A percentile compares a stretch with the other conserved stretches of the same genome.
Conservation (phyloP, 2,797 vertebrate species). For the Petrocephalus sullivani region DNA sequence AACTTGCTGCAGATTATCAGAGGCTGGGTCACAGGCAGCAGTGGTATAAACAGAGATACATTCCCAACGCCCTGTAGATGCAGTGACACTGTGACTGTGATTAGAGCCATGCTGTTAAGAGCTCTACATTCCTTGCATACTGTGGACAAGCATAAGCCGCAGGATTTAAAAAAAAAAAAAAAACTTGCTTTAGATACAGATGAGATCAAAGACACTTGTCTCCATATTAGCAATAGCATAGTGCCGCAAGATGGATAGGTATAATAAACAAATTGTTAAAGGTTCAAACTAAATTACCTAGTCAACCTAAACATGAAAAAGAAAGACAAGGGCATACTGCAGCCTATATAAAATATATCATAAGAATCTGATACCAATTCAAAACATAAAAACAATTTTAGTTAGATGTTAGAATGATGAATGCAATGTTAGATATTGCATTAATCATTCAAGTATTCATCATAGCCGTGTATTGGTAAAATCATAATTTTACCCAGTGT, state of each 20-base stretch:
- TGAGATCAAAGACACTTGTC: neutral
- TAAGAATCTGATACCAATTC: neutral
- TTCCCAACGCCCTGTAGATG: neutral
- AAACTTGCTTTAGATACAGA: neutral
- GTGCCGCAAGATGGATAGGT: neutral
- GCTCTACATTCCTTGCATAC: neutral
- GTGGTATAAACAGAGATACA: neutral
- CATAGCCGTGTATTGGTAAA: neutral
- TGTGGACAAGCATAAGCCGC: neutral
- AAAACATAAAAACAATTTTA: neutral
- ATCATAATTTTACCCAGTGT: neutral
- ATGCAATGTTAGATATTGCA: neutral
- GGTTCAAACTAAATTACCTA: neutral
- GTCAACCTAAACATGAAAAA: neutral
- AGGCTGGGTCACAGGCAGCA: neutral
- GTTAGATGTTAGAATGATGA: no score
- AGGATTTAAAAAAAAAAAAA: neutral
- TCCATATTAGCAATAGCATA: neutral
- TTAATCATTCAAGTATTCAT: neutral
- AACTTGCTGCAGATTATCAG: no score
- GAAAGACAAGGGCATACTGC: neutral
- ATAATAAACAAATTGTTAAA: neutral
- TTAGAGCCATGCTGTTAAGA: neutral
- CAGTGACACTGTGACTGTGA: neutral
- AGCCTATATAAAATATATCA: neutral